Conservation (phyloP, 2,797 vertebrate genomes). For the Pelodytes ibericus region DNA sequence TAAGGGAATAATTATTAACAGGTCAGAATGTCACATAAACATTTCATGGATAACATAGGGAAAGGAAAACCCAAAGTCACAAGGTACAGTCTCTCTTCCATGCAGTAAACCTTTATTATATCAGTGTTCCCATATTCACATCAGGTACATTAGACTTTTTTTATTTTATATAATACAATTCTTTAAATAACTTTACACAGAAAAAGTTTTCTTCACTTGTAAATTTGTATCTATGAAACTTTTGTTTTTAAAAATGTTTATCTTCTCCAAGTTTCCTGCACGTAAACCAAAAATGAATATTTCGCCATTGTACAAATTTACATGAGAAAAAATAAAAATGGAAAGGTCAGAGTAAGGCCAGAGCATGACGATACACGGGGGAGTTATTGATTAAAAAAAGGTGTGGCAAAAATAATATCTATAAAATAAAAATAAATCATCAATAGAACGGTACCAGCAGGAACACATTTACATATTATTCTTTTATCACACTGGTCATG, state of each 20-base stretch:
- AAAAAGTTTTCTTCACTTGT: constrained; percentile 83
- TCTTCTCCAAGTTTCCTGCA: constrained; percentile 85
- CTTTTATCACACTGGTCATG: constrained; percentile 47
- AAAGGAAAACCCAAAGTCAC: too few species aligned
- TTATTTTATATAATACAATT: constrained; percentile 92
- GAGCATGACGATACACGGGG: constrained; percentile 60
- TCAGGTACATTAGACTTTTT: constrained; percentile 97
- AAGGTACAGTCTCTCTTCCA: too few species aligned
- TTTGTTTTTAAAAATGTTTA: constrained; percentile 68
- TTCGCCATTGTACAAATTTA: constrained; percentile 99
- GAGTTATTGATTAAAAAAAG: background rate
- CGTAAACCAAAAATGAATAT: constrained; percentile 93
- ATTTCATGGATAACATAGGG: too few species aligned
- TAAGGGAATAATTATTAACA: too few species aligned
- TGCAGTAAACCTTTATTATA: constrained; percentile 99
- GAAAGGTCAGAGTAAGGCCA: constrained; percentile 69
- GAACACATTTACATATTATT: background rate
- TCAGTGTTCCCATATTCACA: constrained; percentile 97
- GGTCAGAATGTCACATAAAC: too few species aligned
- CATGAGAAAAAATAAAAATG: constrained; percentile 82
- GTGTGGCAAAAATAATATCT: background rate
- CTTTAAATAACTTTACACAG: constrained; percentile 98
- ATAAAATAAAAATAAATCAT: background rate
- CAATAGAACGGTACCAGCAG: background rate
- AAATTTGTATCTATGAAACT: constrained; percentile 89